Base-by-base conservation (phyloP, 2,113 vertebrate genomes). In the Thomomys bottae region DNA sequence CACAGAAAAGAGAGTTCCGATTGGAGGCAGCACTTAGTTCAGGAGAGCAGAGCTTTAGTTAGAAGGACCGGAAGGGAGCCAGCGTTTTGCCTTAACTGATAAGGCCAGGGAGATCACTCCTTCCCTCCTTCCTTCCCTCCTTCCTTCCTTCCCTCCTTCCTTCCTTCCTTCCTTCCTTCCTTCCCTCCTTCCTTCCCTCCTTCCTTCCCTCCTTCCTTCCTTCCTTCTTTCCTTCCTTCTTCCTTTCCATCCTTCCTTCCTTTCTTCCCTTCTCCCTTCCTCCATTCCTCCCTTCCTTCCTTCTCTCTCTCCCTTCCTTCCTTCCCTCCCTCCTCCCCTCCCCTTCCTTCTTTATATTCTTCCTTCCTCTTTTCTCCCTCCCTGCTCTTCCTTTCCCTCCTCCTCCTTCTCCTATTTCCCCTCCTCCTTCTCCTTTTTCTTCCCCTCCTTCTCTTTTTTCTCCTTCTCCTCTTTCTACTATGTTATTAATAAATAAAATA, bases 171-270 rank as follows among this genome's bases (percentile, higher is more conserved):
- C 7, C 64, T 15, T 5, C 3, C 15, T 6, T 3, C 5, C 1
- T 8, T 38, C 15, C 17, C 6, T 4, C 8, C 24, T 7, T 10
- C 14, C 11, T 18, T 12, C 4, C 10, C 11, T 1, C 5, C 2
- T 32, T 18, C 12, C 9, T 18, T 2, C 24, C 0, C 2, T 1
- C 1, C 28, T 4, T 4, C 3, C 36, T 0, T 6, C 0, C 8
- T 8, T 3, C 12, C 32, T 3, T 7, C 18, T 5, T 2, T 11
- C 1, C 12, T 4, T 14, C 5, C 32, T 6, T 26, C 20, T 10
- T 34, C 18, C 28, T 17, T 30, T 18, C 12, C 1, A 28, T 0
- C 17, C 12, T 32, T 2, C 23, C 1, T 8, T 3, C 14, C 5
- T 9, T 0, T 8, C 2, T 28, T 59, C 2, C 14, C 8, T 20